These are phyloP conservation scores for Ochotona curzoniae DNA, from an alignment of 2,113 vertebrate genomes.

Conservation along the genomic window DNA sequence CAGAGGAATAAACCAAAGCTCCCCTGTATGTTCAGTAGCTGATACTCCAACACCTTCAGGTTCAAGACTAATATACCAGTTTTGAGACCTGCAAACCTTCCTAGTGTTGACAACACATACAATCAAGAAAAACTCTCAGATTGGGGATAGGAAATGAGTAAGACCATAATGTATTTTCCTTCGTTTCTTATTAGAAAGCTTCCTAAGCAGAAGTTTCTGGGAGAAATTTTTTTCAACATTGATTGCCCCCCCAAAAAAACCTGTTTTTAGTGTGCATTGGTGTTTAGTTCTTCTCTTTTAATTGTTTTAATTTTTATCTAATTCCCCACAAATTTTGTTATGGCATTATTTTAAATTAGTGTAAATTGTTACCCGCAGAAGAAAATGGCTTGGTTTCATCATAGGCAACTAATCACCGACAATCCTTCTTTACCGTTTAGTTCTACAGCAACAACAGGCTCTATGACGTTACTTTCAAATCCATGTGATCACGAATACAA, in stretches of 20 bases:
- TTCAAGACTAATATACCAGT: too few relatives aligned
- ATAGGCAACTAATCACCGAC: not conserved
- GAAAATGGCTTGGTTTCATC: not conserved
- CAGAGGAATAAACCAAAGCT: too few relatives aligned
- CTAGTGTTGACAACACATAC: not conserved
- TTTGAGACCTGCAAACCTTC: not conserved
- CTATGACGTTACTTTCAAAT: not conserved
- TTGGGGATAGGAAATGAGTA: not conserved
- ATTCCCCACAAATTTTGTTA: not conserved
- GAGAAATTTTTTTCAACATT: slow-evolving; percentile 10
- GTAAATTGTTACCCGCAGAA: not conserved
- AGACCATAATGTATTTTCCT: not conserved
- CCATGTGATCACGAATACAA: not conserved
- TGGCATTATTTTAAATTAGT: not conserved
- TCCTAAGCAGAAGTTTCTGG: not conserved
- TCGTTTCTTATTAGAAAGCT: not conserved
- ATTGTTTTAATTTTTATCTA: not conserved
- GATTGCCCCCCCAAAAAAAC: not conserved
- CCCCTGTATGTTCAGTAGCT: not conserved
- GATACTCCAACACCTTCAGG: too few relatives aligned
- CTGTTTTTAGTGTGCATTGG: not conserved
- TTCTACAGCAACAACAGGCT: not conserved
- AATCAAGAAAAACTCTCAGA: not conserved
- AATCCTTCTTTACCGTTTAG: not conserved
- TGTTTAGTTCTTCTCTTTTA: not conserved